Conservation (phyloP, 2,888 invertebrate species). For the Ectemnius cavifrons region DNA sequence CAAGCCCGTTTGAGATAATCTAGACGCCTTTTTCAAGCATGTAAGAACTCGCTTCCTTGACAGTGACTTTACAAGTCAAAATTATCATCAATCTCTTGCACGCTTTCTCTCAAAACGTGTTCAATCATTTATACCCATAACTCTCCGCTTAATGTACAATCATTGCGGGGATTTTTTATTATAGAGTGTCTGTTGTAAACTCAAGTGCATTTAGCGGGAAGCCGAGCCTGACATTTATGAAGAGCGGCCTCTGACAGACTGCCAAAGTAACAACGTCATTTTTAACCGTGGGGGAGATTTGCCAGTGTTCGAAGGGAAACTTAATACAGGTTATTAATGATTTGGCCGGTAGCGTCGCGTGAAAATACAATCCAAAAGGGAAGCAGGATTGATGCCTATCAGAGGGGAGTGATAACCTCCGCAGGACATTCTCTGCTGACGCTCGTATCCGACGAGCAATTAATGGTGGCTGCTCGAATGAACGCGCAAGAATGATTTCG, state of each 20-base stretch:
- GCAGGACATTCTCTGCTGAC: constrained; percentile 11
- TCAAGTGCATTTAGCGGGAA: not conserved
- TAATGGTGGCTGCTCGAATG: constrained; percentile 31
- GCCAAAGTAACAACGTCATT: not conserved
- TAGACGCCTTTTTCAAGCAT: not conserved
- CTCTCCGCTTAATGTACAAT: too few relatives aligned
- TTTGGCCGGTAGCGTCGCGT: constrained; percentile 7
- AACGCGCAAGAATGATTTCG: constrained; percentile 29
- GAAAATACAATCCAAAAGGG: constrained; percentile 26
- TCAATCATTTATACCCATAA: too few relatives aligned
- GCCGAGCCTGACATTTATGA: not conserved
- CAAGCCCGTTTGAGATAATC: not conserved
- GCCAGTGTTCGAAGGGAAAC: constrained; percentile 14
- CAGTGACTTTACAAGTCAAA: not conserved
- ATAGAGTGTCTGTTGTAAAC: not conserved
- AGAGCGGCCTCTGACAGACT: constrained; percentile 2
- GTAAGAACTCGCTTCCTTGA: not conserved
- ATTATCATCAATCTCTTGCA: not conserved
- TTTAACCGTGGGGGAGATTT: not conserved
- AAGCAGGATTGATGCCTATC: constrained; percentile 27
- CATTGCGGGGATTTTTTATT: too few relatives aligned
- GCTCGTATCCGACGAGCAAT: constrained; percentile 32
- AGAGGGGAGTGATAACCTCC: constrained; percentile 26
- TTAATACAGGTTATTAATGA: constrained; percentile 36
- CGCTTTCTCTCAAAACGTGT: not conserved